Evolutionary conservation across 2,888 invertebrate genomes (phyloP).

Genomic region (Chrysolina oricalcia): DNA sequence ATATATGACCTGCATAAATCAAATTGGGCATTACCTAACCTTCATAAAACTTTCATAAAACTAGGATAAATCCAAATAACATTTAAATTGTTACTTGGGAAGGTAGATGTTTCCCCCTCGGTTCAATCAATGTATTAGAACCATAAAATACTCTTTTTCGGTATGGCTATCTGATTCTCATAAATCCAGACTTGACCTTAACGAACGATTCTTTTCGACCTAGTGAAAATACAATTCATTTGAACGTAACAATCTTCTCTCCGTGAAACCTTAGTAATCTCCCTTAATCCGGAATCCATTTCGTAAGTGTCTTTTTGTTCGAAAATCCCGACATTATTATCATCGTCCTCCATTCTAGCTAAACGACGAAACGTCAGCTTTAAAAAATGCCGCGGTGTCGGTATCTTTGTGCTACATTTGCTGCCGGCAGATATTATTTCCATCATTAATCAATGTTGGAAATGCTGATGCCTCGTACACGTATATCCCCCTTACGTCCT

Average conservation of each 20-base stretch:
- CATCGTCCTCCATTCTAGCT: constrained; percentile 43
- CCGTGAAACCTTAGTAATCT: neutral
- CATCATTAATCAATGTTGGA: constrained; percentile 50
- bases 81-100: too few relatives aligned
- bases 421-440: constrained; percentile 38
- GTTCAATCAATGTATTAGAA: too few relatives aligned
- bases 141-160: too few relatives aligned
- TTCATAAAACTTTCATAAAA: too few relatives aligned
- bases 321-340: constrained; percentile 43
- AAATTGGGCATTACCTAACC: too few relatives aligned
- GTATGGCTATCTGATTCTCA: too few relatives aligned
- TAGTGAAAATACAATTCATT: neutral
- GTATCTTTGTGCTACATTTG: constrained; percentile 49
- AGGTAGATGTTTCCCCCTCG: too few relatives aligned
- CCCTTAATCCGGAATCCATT: constrained; percentile 40
- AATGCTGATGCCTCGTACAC: constrained; percentile 20
- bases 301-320: constrained; percentile 36
- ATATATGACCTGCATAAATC: too few relatives aligned
- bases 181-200: too few relatives aligned
- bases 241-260: neutral
- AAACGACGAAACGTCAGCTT: constrained; percentile 46
- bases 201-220: neutral
- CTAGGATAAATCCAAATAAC: too few relatives aligned
- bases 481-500: constrained; percentile 36
- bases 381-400: constrained; percentile 46